These are phyloP conservation scores for Meiosimyza platycephala DNA, from an alignment of 2,888 invertebrate species.

Conservation along the genomic window DNA sequence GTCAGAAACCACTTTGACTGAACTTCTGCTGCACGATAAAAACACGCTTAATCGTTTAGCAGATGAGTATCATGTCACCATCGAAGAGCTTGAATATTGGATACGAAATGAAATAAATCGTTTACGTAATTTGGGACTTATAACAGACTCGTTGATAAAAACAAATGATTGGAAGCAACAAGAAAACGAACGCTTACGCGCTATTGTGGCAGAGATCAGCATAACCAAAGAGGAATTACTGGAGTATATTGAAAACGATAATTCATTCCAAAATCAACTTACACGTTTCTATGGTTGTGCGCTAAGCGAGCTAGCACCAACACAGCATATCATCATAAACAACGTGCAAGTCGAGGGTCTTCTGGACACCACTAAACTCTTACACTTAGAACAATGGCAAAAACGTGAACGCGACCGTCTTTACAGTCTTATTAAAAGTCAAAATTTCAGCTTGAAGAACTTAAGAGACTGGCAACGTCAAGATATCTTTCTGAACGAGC, in stretches of 20 bases:
- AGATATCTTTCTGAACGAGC: conserved; percentile 48
- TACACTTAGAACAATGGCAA: conserved; percentile 57
- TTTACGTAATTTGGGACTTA: conserved; percentile 54
- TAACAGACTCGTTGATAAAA: conserved; percentile 28
- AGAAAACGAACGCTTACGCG: conserved; percentile 57
- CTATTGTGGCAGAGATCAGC: conserved; percentile 55
- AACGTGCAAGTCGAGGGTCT: conserved; percentile 53
- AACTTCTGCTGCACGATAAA: conserved; percentile 49
- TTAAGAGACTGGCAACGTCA: conserved; percentile 59
- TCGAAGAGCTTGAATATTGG: conserved; percentile 57
- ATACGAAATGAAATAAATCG: conserved; percentile 57
- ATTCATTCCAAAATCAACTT: conserved; percentile 53
- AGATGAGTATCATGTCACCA: conserved; percentile 53
- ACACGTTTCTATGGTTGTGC: conserved; percentile 53
- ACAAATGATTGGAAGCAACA: conserved; percentile 52
- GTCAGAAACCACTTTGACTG: conserved; percentile 52
- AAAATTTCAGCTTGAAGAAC: conserved; percentile 55
- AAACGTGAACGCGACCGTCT: conserved; percentile 61
- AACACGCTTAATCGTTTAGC: conserved; percentile 48
- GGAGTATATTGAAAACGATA: conserved; percentile 56
- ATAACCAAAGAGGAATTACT: conserved; percentile 59
- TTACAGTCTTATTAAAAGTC: conserved; percentile 59
- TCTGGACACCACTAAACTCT: conserved; percentile 54
- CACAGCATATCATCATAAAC: conserved; percentile 53
- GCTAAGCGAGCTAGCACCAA: conserved; percentile 51